phyloP scores from a whole-genome alignment of 2,797 vertebrate genomes.

The Sebastes diploproa region DNA sequence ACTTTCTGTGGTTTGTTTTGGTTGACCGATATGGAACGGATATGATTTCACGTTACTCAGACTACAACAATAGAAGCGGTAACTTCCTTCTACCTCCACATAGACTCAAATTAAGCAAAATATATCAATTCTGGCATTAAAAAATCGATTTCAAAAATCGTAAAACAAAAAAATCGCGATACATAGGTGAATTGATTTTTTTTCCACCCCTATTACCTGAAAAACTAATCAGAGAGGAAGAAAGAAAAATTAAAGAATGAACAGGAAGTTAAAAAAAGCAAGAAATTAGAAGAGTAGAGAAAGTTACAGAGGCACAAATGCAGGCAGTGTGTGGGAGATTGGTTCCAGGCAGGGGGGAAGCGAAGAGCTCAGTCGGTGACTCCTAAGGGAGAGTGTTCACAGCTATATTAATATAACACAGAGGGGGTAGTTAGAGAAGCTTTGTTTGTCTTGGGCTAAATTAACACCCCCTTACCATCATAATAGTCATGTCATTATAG shows the following conservation, averaged over 20 bases:
- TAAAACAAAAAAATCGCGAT: too few relatives aligned
- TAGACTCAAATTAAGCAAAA: too few relatives aligned
- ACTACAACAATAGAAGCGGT: too few relatives aligned
- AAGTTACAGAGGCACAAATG: constrained; percentile 38
- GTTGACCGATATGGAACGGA: too few relatives aligned
- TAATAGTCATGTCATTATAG: constrained; percentile 63
- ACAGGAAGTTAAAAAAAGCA: background rate
- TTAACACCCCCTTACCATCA: constrained; percentile 60
- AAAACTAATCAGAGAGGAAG: background rate
- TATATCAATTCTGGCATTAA: too few relatives aligned
- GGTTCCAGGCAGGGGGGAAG: background rate
- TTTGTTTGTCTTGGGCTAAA: constrained; percentile 76
- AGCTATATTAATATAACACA: constrained; percentile 73
- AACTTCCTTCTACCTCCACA: too few relatives aligned
- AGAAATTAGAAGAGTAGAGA: constrained; percentile 11
- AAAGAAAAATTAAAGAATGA: background rate
- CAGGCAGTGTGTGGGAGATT: constrained; percentile 60
- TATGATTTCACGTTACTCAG: too few relatives aligned
- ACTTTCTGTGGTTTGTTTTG: too few relatives aligned
- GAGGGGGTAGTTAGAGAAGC: constrained; percentile 63
- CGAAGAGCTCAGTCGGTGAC: constrained; percentile 41
- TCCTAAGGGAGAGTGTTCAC: constrained; percentile 66
- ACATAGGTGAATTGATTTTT: too few relatives aligned
- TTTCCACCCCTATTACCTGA: too few relatives aligned
- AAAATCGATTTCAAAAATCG: too few relatives aligned